Conservation (phyloP, 2,113 vertebrate species). For the Gavialis gangeticus region DNA sequence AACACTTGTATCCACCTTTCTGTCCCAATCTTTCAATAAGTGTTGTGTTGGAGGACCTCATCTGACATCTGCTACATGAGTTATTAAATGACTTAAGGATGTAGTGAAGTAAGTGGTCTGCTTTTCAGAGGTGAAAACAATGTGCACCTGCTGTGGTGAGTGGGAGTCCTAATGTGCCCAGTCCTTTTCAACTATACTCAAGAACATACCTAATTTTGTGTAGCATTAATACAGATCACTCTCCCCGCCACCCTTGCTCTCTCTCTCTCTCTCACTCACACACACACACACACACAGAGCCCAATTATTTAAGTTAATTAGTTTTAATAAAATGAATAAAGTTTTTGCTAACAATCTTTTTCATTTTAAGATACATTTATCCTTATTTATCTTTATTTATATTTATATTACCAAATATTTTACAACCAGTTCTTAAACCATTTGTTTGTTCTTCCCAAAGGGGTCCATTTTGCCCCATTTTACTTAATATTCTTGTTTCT, state of each 20-base stretch:
- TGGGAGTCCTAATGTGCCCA: neutral
- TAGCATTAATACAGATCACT: neutral
- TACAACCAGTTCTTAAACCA: neutral
- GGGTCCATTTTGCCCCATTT: slow-evolving; percentile 19
- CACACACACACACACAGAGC: neutral
- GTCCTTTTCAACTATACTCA: neutral
- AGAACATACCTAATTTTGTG: neutral
- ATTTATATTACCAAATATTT: neutral
- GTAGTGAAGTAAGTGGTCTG: neutral
- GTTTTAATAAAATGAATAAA: neutral
- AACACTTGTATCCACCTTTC: neutral
- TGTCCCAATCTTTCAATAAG: neutral
- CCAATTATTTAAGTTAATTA: neutral
- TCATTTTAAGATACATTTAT: neutral
- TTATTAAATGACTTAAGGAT: neutral
- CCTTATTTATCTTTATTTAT: slow-evolving; percentile 6
- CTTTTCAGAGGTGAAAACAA: slow-evolving; percentile 5
- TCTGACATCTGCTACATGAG: neutral
- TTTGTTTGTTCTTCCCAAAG: neutral
- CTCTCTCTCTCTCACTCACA: neutral
- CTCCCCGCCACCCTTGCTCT: neutral
- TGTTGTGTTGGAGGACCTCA: neutral
- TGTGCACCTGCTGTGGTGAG: neutral
- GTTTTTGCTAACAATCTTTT: neutral
- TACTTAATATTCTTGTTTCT: slow-evolving; percentile 10